Conservation (phyloP, 1,140 invertebrate species). For the Drosophila burlai region DNA sequence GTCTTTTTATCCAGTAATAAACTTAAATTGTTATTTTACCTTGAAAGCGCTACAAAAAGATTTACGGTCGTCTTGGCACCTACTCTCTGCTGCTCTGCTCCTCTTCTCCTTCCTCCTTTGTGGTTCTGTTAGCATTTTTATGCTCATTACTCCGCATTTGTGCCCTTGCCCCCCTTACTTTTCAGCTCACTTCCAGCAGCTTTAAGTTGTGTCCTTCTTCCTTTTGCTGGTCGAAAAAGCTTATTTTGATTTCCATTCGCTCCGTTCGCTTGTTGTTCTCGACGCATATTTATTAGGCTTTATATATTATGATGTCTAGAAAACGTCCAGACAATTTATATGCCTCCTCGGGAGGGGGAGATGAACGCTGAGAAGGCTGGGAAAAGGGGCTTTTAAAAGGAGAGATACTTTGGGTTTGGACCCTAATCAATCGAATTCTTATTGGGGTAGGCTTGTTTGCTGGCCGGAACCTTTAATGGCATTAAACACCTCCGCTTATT, state of each 20-base stretch:
- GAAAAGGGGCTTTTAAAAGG: neutral
- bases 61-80: conserved; percentile 70
- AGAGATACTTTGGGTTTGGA: conserved; percentile 32
- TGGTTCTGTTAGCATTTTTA: conserved; percentile 66
- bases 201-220: conserved; percentile 38
- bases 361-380: neutral
- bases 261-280: conserved; percentile 51
- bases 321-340: conserved; percentile 76
- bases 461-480: neutral
- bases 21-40: conserved; percentile 83
- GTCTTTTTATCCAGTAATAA: conserved; percentile 66
- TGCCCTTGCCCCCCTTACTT: conserved; percentile 20
- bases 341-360: conserved; percentile 32
- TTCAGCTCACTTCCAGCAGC: conserved; percentile 15
- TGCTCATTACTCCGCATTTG: conserved; percentile 78
- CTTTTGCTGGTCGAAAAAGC: conserved; percentile 38
- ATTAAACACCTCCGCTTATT: neutral
- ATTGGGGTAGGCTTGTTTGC: conserved; percentile 21
- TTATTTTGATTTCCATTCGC: conserved; percentile 74
- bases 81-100: conserved; percentile 11
- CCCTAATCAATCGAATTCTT: conserved; percentile 13
- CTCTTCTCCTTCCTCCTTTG: conserved; percentile 6
- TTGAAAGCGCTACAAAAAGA: conserved; percentile 79
- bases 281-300: conserved; percentile 72
- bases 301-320: conserved; percentile 77